Evolutionary conservation across 2,888 invertebrate genomes (phyloP), one percentile per base, ranked within the genome.

Genomic region (Unio delphinus): DNA sequence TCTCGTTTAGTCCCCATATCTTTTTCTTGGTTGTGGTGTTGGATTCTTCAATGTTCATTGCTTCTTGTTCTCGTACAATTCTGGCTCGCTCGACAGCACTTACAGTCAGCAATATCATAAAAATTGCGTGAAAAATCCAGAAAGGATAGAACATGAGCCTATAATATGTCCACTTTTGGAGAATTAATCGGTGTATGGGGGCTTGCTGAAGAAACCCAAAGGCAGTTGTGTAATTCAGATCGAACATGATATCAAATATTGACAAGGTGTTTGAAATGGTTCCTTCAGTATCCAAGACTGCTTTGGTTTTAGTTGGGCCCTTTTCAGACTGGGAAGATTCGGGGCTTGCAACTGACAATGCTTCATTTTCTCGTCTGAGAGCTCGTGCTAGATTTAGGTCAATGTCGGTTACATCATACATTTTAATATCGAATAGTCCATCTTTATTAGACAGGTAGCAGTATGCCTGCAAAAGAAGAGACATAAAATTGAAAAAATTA

Each of bases 181-280:
- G 74, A 18, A 84, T 78, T 1, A 82, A 72, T 55, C 73, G 62
- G 59, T 74, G 67, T 1, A 84, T 69, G 11, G 82, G 78, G 4
- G 69, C 71, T 23, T 76, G 69, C 61, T 76, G 72, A 18, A 82
- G 70, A 17, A 84, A 74, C 17, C 76, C 75, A 56, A 83, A 82
- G 0, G 81, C 82, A 18, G 70, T 69, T 4, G 64, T 61, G 11
- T 77, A 79, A 54, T 80, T 75, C 20, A 77, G 64, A 61, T 78
- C 74, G 60, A 81, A 76, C 55, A 83, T 72, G 72, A 78, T 81
- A 70, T 81, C 81, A 15, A 84, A 63, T 30, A 81, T 71, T 7
- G 81, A 80, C 59, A 62, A 67, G 5, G 67, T 65, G n/a, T 69
- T 26, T 30, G 11, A 45, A 45, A 45, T 45, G 65, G 7, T 56